These are phyloP conservation scores for Talpa occidentalis DNA, from an alignment of 2,113 vertebrate species.

Conservation along the genomic window DNA sequence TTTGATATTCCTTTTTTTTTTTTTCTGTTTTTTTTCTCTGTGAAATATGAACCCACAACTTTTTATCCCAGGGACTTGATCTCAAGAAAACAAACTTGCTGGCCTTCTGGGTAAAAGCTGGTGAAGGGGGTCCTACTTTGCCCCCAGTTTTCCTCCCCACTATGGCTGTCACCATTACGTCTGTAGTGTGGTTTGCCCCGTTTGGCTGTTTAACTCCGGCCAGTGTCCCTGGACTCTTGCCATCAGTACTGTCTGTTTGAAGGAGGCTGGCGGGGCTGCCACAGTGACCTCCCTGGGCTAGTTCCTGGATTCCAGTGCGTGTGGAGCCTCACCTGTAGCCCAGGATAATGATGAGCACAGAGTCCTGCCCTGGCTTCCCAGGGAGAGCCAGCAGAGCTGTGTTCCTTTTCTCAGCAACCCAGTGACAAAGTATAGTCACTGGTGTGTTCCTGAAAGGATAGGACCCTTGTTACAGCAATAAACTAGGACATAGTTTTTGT, in stretches of 20 bases:
- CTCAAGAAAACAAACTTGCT: not conserved
- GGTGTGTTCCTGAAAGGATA: not conserved
- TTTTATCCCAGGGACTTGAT: constrained; percentile 47
- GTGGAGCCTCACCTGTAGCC: not conserved
- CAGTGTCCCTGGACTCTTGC: not conserved
- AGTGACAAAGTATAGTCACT: rapidly evolving
- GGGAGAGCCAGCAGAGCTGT: not conserved
- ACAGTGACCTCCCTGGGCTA: rapidly evolving
- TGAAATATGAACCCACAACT: constrained; percentile 66
- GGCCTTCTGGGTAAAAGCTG: not conserved
- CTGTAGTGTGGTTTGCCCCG: not conserved
- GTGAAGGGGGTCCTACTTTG: not conserved
- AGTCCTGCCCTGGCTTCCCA: not conserved
- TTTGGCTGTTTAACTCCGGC: not conserved
- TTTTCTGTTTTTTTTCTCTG: constrained; percentile 46
- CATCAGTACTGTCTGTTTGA: rapidly evolving
- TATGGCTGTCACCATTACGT: not conserved
- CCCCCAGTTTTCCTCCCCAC: not conserved
- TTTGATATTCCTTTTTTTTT: constrained; percentile 64
- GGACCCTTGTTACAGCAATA: not conserved
- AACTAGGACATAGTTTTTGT: not conserved
- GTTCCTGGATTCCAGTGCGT: no score
- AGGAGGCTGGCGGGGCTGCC: not conserved
- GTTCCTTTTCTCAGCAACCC: not conserved
- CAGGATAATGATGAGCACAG: no score